Percentiles rank a stretch among this genome's conserved stretches.
phyloP scores from a whole-genome alignment of 2,113 vertebrate genomes.

The Archilochus colubris region DNA sequence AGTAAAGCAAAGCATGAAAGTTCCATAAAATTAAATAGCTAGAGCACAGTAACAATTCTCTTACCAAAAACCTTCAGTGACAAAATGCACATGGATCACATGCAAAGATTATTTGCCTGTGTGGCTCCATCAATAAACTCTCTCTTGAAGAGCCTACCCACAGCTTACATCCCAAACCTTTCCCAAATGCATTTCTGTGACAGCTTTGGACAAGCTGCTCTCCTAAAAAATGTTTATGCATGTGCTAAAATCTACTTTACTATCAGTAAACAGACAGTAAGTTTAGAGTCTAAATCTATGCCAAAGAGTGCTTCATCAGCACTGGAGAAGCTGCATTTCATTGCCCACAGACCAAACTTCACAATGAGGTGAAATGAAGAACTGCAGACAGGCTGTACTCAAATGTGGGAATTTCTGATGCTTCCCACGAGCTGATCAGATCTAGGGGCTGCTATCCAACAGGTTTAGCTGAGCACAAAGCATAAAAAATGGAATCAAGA shows the following conservation, averaged over 20 bases:
- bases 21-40: constrained; percentile 13
- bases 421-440: constrained; percentile 1
- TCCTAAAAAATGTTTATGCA: neutral
- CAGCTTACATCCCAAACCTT: neutral
- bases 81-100: neutral
- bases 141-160: neutral
- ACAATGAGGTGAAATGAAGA: neutral
- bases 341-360: neutral
- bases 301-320: neutral
- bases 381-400: constrained; percentile 24
- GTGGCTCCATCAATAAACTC: neutral
- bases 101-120: neutral
- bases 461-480: constrained; percentile 24
- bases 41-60: neutral
- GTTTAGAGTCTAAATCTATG: neutral
- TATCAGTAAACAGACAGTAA: neutral
- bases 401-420: neutral
- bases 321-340: neutral
- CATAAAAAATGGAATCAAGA: constrained; percentile 32
- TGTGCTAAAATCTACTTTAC: neutral
- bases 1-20: neutral
- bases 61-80: neutral
- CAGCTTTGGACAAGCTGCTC: neutral
- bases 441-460: constrained; percentile 6
- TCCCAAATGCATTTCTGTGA: neutral